phyloP scores from a whole-genome alignment of 2,113 vertebrate genomes.

The Delphinus delphis region DNA sequence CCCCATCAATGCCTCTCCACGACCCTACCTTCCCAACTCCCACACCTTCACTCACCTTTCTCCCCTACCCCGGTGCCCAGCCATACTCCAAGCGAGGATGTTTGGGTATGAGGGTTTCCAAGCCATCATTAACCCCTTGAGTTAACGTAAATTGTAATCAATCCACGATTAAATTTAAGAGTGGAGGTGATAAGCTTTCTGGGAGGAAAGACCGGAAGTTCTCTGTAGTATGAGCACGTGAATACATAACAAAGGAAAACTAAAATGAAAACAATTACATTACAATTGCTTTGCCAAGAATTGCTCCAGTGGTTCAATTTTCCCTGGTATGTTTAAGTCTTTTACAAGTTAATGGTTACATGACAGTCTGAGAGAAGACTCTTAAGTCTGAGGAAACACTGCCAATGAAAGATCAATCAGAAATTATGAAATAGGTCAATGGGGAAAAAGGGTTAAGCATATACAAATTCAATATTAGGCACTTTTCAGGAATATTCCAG shows the following conservation, averaged over 20 bases:
- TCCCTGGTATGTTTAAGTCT: conserved; percentile 7
- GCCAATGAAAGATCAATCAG: conserved; percentile 61
- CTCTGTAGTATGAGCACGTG: neutral
- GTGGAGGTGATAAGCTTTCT: neutral
- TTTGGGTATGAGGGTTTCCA: neutral
- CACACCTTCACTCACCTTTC: neutral
- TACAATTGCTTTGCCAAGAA: neutral
- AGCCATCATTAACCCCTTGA: neutral
- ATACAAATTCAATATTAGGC: neutral
- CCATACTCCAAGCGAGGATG: neutral
- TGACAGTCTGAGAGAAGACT: conserved; percentile 1
- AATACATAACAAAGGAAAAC: conserved; percentile 10
- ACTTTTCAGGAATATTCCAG: conserved; percentile 64
- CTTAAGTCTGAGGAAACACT: neutral
- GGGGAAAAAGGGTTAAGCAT: neutral
- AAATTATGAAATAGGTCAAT: conserved; percentile 49
- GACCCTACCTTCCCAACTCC: too few relatives aligned
- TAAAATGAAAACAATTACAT: neutral
- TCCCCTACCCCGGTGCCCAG: neutral
- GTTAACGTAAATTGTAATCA: neutral
- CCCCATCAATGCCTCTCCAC: neutral
- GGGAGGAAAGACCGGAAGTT: neutral
- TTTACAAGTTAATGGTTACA: conserved; percentile 20
- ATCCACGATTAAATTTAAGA: neutral
- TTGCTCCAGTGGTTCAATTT: neutral